Base-by-base conservation (phyloP, 2,113 vertebrate species). In the Ctenomys sociabilis region DNA sequence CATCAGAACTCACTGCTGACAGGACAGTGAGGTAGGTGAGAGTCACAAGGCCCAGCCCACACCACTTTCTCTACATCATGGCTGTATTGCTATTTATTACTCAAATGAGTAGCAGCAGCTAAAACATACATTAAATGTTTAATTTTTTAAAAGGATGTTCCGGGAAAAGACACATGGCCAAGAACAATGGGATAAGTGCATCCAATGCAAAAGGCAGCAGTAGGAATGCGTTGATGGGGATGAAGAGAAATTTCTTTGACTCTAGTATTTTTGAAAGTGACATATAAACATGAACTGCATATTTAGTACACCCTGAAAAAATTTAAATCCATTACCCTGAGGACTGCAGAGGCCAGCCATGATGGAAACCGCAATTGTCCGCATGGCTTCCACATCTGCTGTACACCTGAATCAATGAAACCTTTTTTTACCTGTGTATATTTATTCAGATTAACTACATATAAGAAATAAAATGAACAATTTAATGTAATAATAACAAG, bases 391-490 rank as follows among this genome's bases (percentile, higher is more conserved):
- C 73, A 66, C n/a, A 19, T 93, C 84, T 54, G 57, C 75, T 49
- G 28, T 68, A 35, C 63, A 35, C 10, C 52, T 1, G 32, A 54
- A 24, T 40, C 84, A 57, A 17, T 59, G 32, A 83, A 59, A 64
- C 24, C 16, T 54, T 26, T 54, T 26, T 78, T 75, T 72, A 64
- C 72, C 68, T 92, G 21, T 68, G 84, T 72, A 32, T 59, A 26
- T 72, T 57, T 94, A 10, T 77, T 82, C 61, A 85, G 7, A 54
- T 70, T 88, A 57, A 64, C 54, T 80, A 26, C 4, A 49, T 43
- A 30, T 90, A 45, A 91, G 84, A 78, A 87, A 77, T 28, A 54
- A 77, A 80, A 43, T 63, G 43, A 80, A 86, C 63, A 32, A 73
- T 13, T 26, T 16, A 59, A 40, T 66, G 2, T 81, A n/a, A 77